phyloP scores from a whole-genome alignment of 2,888 invertebrate species.

The Automeris io region DNA sequence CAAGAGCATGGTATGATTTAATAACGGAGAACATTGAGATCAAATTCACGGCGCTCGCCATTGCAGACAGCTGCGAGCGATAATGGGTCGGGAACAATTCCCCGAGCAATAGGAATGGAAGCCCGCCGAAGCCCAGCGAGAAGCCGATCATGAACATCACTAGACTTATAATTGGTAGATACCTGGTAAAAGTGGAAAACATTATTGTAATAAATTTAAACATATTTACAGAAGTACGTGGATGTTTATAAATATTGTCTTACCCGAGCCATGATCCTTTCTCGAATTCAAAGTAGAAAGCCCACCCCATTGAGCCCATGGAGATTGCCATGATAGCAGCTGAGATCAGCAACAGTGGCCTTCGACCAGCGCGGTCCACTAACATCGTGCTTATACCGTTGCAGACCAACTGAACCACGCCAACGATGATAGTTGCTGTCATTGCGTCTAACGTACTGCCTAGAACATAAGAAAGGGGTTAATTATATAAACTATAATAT shows the following conservation, averaged over 20 bases:
- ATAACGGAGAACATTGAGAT: constrained; percentile 76
- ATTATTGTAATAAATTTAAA: background rate
- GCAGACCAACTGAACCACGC: constrained; percentile 73
- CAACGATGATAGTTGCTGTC: constrained; percentile 74
- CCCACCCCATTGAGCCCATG: constrained; percentile 71
- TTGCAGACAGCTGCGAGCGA: constrained; percentile 72
- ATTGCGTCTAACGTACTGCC: constrained; percentile 70
- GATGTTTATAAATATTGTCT: constrained; percentile 11
- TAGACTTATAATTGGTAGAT: constrained; percentile 74
- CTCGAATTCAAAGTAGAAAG: constrained; percentile 69
- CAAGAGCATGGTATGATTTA: constrained; percentile 71
- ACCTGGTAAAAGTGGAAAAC: constrained; percentile 33
- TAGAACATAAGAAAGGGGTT: constrained; percentile 30
- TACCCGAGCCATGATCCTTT: constrained; percentile 58
- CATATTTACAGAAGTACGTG: background rate
- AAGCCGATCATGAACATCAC: constrained; percentile 78
- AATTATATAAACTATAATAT: too few species aligned
- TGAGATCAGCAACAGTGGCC: constrained; percentile 77
- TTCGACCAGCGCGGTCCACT: constrained; percentile 78
- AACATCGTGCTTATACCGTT: constrained; percentile 71
- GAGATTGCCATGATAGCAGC: constrained; percentile 72
- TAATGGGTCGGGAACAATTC: constrained; percentile 78
- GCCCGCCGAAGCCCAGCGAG: constrained; percentile 79
- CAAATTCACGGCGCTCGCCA: constrained; percentile 74
- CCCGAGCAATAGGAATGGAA: constrained; percentile 79